These are phyloP conservation scores for Camponotus pennsylvanicus DNA, from an alignment of 1,140 invertebrate genomes.

Conservation along the genomic window DNA sequence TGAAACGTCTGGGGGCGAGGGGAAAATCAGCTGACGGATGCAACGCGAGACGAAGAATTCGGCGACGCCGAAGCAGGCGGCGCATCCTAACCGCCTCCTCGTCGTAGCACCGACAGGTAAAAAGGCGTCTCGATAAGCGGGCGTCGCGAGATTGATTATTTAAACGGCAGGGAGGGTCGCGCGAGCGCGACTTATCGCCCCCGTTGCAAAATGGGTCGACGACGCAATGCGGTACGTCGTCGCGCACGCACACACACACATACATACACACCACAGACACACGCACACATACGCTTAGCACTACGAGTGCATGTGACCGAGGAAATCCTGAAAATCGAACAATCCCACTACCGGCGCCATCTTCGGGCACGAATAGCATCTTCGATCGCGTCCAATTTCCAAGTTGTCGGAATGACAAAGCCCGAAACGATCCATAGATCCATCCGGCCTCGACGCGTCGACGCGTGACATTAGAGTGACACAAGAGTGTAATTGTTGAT, in stretches of 20 bases:
- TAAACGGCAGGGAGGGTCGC: slow-evolving; percentile 67
- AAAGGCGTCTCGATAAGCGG: slow-evolving; percentile 32
- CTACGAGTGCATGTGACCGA: neutral
- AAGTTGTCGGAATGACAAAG: neutral
- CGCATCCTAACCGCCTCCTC: neutral
- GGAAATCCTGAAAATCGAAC: slow-evolving; percentile 75
- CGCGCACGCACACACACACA: slow-evolving; percentile 23
- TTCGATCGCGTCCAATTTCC: slow-evolving; percentile 26
- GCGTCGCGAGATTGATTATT: slow-evolving; percentile 78
- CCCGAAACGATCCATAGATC: slow-evolving; percentile 15
- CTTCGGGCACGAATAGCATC: slow-evolving; percentile 43
- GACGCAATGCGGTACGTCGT: slow-evolving; percentile 81
- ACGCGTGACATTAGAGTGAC: neutral
- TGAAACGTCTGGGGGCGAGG: neutral
- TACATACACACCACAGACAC: neutral
- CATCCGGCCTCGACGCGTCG: too few relatives aligned
- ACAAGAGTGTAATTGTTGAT: neutral
- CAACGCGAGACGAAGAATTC: too few relatives aligned
- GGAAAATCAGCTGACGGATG: neutral
- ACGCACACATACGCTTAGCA: neutral
- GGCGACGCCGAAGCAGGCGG: neutral
- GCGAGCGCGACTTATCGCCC: slow-evolving; percentile 74
- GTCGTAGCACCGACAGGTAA: neutral
- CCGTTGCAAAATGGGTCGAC: slow-evolving; percentile 81
- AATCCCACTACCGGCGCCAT: slow-evolving; percentile 68